Percentiles rank a stretch among this genome's conserved stretches.
These are phyloP conservation scores for Stegastes partitus DNA, from an alignment of 2,113 vertebrate genomes.

Conservation along the genomic window DNA sequence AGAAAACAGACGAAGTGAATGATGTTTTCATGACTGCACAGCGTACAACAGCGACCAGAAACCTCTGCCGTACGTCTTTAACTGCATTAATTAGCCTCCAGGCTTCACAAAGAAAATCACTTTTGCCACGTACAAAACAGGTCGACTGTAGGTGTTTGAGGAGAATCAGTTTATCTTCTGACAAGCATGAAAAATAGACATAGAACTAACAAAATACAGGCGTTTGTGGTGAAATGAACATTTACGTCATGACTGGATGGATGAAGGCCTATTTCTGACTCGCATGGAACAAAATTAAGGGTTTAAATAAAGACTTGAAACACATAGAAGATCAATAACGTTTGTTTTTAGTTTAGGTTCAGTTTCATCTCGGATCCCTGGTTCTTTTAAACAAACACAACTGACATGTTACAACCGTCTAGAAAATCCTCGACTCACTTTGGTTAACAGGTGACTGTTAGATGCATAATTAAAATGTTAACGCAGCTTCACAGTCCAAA, in stretches of 20 bases:
- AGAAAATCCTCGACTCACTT: slow-evolving; percentile 14
- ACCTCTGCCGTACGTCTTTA: slow-evolving; percentile 23
- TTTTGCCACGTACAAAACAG: slow-evolving; percentile 14
- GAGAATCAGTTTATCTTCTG: background rate
- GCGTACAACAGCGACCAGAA: slow-evolving; percentile 15
- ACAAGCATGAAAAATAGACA: slow-evolving; percentile 11
- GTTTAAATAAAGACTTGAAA: background rate
- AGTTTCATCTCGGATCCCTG: background rate
- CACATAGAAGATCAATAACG: background rate
- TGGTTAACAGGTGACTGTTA: slow-evolving; percentile 31
- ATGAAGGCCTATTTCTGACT: background rate
- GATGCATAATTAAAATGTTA: slow-evolving; percentile 41
- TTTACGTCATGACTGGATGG: background rate
- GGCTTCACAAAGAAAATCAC: background rate
- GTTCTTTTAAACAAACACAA: slow-evolving; percentile 41
- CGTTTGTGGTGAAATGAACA: slow-evolving; percentile 25
- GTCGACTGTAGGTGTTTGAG: background rate
- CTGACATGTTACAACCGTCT: background rate
- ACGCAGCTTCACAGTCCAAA: slow-evolving; percentile 40
- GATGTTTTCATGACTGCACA: background rate
- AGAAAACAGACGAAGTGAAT: background rate
- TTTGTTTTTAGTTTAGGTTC: background rate
- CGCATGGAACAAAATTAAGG: background rate
- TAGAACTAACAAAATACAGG: slow-evolving; percentile 9
- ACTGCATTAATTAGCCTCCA: background rate